These are phyloP conservation scores for Ceriagrion tenellum DNA, from an alignment of 2,888 invertebrate genomes.

Conservation along the genomic window DNA sequence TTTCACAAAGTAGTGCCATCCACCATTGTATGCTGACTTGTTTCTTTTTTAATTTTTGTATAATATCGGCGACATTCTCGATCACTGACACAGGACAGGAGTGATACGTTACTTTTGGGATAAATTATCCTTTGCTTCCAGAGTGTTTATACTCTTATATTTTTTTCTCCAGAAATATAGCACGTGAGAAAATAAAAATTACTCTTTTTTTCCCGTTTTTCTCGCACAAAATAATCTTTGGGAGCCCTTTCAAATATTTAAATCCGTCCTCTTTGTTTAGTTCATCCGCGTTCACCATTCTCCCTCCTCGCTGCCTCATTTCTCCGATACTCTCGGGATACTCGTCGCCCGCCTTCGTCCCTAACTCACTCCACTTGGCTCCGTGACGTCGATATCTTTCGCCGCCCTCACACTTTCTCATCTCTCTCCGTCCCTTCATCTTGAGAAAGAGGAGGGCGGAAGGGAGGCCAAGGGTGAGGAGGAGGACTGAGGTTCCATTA, in stretches of 20 bases:
- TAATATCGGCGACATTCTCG: too few relatives aligned
- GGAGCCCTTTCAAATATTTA: constrained; percentile 9
- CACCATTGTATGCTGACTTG: too few relatives aligned
- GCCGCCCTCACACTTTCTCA: background rate
- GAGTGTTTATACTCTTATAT: too few relatives aligned
- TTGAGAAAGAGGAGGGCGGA: background rate
- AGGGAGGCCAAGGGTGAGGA: background rate
- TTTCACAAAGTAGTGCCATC: too few relatives aligned
- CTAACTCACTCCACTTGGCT: background rate
- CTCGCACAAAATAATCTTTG: background rate
- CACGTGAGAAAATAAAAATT: background rate
- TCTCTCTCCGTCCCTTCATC: background rate
- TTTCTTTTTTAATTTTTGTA: too few relatives aligned
- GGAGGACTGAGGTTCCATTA: background rate
- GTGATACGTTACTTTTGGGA: too few relatives aligned
- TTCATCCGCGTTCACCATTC: background rate
- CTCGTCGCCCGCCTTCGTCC: background rate
- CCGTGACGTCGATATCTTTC: constrained; percentile 26
- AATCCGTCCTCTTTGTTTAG: background rate
- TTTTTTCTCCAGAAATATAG: too few relatives aligned
- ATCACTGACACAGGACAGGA: too few relatives aligned
- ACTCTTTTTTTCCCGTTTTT: background rate
- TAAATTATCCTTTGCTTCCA: too few relatives aligned
- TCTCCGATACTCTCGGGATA: background rate
- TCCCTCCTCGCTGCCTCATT: background rate